A percentile compares a stretch with the other conserved stretches of the same genome.
Conservation (phyloP, 2,797 vertebrate genomes). For the Hippopotamyrus pictus region DNA sequence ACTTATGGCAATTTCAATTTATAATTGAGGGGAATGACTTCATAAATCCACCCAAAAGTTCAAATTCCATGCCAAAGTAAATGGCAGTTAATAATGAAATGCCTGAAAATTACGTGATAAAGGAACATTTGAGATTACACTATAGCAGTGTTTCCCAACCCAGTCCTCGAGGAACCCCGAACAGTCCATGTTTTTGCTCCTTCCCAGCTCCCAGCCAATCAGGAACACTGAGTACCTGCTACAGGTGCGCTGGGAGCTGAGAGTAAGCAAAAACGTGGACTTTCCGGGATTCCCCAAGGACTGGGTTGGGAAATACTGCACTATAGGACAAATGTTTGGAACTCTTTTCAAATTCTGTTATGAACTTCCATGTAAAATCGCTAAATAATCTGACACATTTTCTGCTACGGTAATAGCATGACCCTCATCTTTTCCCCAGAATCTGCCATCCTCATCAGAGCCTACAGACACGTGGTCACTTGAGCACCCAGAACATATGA, state of each 20-base stretch:
- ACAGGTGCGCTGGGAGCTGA: neutral
- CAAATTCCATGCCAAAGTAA: neutral
- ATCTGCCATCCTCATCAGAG: neutral
- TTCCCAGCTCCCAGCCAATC: neutral
- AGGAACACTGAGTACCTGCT: neutral
- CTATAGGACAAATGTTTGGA: neutral
- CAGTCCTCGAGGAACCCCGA: no score
- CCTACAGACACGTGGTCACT: neutral
- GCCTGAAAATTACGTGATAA: neutral
- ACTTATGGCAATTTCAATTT: neutral
- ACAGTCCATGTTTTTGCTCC: no score
- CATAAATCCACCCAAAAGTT: neutral
- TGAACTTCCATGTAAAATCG: neutral
- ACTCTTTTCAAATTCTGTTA: neutral
- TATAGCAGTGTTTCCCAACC: neutral
- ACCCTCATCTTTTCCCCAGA: neutral
- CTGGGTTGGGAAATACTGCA: neutral
- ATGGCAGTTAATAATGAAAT: neutral
- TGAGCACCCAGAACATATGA: neutral
- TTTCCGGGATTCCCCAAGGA: neutral
- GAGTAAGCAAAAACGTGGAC: neutral
- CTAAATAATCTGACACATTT: neutral
- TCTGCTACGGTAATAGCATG: neutral
- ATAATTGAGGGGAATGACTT: neutral
- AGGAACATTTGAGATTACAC: neutral